Conservation (phyloP, 2,797 vertebrate species). For the Hirundo rustica region DNA sequence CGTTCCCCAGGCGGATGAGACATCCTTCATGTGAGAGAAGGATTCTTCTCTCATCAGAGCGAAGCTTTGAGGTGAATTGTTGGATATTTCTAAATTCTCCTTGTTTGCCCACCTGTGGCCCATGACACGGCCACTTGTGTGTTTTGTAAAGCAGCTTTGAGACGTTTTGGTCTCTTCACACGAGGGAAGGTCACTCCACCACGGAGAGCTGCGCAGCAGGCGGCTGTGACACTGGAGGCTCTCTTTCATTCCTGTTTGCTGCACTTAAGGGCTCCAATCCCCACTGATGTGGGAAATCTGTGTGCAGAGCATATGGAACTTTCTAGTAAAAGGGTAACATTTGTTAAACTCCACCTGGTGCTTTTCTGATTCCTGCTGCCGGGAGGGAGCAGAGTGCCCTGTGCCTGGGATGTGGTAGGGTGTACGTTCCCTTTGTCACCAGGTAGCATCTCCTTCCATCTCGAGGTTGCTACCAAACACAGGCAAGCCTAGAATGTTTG, state of each 20-base stretch:
- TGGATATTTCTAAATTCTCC: background rate
- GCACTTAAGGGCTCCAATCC: background rate
- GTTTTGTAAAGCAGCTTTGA: background rate
- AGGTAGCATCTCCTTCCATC: constrained; percentile 10
- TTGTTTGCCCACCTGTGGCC: background rate
- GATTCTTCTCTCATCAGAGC: background rate
- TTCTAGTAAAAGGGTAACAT: background rate
- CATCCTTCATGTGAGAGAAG: background rate
- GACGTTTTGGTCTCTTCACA: background rate
- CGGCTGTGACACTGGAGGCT: fast-evolving
- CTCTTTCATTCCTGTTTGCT: background rate
- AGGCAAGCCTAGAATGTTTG: constrained; percentile 35
- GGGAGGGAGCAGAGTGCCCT: background rate
- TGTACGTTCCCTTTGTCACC: constrained; percentile 6
- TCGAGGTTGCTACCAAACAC: constrained; percentile 71
- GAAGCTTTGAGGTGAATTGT: background rate
- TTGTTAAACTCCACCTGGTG: background rate
- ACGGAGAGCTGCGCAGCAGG: fast-evolving
- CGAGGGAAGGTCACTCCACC: background rate
- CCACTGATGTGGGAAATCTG: background rate
- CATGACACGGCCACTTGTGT: background rate
- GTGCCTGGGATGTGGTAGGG: background rate
- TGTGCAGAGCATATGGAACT: background rate
- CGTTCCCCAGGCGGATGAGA: background rate
- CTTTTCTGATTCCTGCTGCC: background rate